These are phyloP conservation scores for Drosophila miranda DNA, from an alignment of 1,140 invertebrate species.

Conservation along the genomic window DNA sequence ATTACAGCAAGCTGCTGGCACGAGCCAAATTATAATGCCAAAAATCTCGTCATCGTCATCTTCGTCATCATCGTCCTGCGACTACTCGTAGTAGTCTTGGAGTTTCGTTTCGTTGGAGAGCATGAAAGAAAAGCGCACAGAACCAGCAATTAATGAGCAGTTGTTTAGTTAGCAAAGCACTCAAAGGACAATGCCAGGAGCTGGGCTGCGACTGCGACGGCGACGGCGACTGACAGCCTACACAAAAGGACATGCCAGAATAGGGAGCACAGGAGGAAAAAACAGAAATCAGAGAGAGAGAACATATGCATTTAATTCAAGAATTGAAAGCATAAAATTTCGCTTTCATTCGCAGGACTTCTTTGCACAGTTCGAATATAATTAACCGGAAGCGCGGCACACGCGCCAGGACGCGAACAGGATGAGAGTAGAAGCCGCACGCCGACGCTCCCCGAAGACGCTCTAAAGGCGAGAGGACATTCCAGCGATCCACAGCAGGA, in stretches of 20 bases:
- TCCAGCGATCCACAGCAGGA: neutral
- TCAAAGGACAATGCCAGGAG: constrained; percentile 57
- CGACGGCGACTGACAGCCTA: constrained; percentile 19
- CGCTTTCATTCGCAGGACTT: constrained; percentile 64
- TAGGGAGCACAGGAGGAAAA: constrained; percentile 12
- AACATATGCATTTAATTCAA: constrained; percentile 73
- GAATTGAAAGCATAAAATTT: constrained; percentile 63
- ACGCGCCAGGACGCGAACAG: constrained; percentile 64
- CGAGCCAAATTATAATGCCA: constrained; percentile 64
- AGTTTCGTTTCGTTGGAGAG: constrained; percentile 1
- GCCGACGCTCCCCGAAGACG: constrained; percentile 32
- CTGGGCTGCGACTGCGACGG: constrained; percentile 26
- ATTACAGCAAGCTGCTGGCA: constrained; percentile 61
- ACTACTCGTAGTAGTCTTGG: neutral
- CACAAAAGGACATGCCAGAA: constrained; percentile 14
- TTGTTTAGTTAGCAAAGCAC: constrained; percentile 42
- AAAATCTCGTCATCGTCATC: constrained; percentile 16
- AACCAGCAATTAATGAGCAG: constrained; percentile 75
- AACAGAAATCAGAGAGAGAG: no score
- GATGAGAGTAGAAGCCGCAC: constrained; percentile 35
- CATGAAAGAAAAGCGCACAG: constrained; percentile 58
- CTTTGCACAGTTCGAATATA: constrained; percentile 69
- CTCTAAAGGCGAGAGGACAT: no score
- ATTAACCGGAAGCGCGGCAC: constrained; percentile 74
- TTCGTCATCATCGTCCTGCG: constrained; percentile 28